Conservation (phyloP, 2,888 invertebrate species). For the Rhagonycha fulva region DNA sequence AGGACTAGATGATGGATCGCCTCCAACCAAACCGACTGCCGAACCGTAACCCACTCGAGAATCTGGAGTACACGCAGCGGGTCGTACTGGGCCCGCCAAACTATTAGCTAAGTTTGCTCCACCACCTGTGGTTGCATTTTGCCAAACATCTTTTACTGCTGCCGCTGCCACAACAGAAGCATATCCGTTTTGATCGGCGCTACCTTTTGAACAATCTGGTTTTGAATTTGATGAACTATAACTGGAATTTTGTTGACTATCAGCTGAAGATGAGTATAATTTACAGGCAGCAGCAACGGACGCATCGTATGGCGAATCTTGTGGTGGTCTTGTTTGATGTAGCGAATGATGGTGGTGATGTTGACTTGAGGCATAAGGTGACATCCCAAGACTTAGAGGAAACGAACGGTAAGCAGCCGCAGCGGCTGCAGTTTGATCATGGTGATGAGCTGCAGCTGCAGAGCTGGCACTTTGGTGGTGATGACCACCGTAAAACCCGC, state of each 20-base stretch:
- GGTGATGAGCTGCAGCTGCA: conserved; percentile 63
- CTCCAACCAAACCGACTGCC: conserved; percentile 72
- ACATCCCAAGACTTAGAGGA: conserved; percentile 83
- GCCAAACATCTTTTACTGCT: conserved; percentile 67
- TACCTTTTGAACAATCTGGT: conserved; percentile 76
- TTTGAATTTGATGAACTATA: conserved; percentile 64
- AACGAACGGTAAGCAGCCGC: conserved; percentile 81
- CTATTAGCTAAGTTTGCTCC: conserved; percentile 67
- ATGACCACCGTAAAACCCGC: conserved; percentile 92
- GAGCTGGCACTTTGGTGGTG: conserved; percentile 79
- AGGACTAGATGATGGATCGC: conserved; percentile 75
- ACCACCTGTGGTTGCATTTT: conserved; percentile 69
- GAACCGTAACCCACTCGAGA: conserved; percentile 78
- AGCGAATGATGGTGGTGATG: conserved; percentile 76
- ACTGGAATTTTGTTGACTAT: conserved; percentile 63
- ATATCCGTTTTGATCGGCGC: conserved; percentile 64
- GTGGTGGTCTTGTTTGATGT: conserved; percentile 79
- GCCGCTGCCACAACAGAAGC: conserved; percentile 72
- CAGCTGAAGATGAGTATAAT: conserved; percentile 69
- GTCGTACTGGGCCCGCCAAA: conserved; percentile 71
- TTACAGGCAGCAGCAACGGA: conserved; percentile 86
- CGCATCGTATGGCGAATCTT: conserved; percentile 90
- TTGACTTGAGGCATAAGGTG: conserved; percentile 75
- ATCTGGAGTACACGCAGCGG: conserved; percentile 89
- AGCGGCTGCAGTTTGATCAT: conserved; percentile 73